Evolutionary conservation across 2,113 vertebrate species (phyloP).

Genomic region (Caranx melampygus): DNA sequence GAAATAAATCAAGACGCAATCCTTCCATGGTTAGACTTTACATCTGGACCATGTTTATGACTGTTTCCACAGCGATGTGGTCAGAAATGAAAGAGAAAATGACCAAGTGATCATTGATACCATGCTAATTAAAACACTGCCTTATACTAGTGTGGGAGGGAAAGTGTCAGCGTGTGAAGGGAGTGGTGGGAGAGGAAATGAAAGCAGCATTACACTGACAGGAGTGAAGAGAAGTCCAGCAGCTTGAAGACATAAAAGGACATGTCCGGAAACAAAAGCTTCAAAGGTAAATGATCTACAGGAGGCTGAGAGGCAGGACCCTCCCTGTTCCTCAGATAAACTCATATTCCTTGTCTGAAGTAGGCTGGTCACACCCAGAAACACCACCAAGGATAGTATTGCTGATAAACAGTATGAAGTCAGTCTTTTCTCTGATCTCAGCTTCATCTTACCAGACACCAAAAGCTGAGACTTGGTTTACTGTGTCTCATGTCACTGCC

Average conservation of each 20-base stretch:
- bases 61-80: neutral
- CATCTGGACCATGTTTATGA: neutral
- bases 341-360: conserved; percentile 13
- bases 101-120: neutral
- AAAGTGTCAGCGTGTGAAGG: conserved; percentile 17
- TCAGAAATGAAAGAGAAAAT: neutral
- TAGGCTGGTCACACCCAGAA: conserved; percentile 29
- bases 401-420: conserved; percentile 32
- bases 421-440: conserved; percentile 1
- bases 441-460: neutral
- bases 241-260: conserved; percentile 32
- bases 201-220: conserved; percentile 17
- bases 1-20: neutral
- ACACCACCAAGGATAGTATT: conserved; percentile 14
- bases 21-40: neutral
- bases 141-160: neutral
- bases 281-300: conserved; percentile 57
- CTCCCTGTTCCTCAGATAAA: conserved; percentile 34
- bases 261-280: conserved; percentile 44
- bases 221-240: conserved; percentile 29
- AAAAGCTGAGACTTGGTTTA: too few relatives aligned
- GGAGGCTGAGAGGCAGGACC: conserved; percentile 25
- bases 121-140: neutral
- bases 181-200: conserved; percentile 37
- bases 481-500: too few relatives aligned